Evolutionary conservation across 2,888 invertebrate species (phyloP).

Genomic region (Vandiemenella viatica): DNA sequence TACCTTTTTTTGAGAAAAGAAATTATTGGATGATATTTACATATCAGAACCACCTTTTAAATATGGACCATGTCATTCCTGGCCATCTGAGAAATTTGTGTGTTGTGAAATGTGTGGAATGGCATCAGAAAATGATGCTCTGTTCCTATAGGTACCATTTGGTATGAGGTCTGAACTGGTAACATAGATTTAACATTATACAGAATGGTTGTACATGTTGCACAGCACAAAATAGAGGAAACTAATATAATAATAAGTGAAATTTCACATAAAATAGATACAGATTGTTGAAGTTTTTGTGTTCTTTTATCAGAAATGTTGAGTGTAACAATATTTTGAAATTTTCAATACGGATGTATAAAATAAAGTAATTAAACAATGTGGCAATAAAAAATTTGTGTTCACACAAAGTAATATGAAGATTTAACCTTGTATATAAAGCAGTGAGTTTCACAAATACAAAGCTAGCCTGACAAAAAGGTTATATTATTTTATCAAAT

Average conservation of each 20-base stretch:
- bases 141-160: neutral
- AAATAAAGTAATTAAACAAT: too few relatives aligned
- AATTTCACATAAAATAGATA: neutral
- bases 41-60: too few relatives aligned
- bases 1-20: too few relatives aligned
- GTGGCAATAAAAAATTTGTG: too few relatives aligned
- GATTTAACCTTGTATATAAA: too few relatives aligned
- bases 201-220: neutral
- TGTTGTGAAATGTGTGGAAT: neutral
- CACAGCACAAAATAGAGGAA: neutral
- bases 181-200: neutral
- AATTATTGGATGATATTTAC: too few relatives aligned
- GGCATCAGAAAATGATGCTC: neutral
- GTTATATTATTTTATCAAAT: too few relatives aligned
- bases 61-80: neutral
- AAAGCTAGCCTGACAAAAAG: too few relatives aligned
- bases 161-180: neutral
- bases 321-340: neutral
- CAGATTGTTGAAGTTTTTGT: neutral
- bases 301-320: neutral
- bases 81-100: neutral
- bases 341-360: too few relatives aligned
- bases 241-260: neutral
- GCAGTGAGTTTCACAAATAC: too few relatives aligned
- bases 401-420: too few relatives aligned